Conservation (phyloP, 2,797 vertebrate species). For the Hyperoplus lanceolatus region DNA sequence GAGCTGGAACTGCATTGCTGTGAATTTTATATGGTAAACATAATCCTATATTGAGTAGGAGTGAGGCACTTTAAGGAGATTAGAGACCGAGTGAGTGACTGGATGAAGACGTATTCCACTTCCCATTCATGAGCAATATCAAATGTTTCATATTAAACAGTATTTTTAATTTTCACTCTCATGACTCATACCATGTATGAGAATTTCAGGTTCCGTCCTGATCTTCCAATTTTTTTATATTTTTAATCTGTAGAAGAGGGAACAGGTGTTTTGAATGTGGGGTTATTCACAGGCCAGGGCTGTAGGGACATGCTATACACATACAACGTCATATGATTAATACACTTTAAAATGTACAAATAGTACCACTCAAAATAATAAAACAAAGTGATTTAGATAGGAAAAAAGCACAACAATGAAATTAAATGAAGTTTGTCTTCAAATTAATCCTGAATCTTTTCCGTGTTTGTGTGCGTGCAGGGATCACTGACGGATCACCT, state of each 20-base stretch:
- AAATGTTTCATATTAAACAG: not conserved
- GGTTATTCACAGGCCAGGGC: not conserved
- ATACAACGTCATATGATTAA: not conserved
- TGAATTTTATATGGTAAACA: conserved; percentile 47
- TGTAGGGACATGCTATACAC: not conserved
- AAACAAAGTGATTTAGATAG: not conserved
- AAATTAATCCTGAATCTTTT: conserved; percentile 16
- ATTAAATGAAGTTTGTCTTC: not conserved
- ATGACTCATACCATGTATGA: not conserved
- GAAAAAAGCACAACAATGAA: not conserved
- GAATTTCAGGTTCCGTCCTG: conserved; percentile 3
- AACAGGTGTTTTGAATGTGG: not conserved
- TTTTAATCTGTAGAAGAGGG: not conserved
- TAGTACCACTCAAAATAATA: no score
- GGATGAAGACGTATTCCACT: conserved; percentile 33
- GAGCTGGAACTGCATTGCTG: conserved; percentile 32
- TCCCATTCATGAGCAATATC: conserved; percentile 31
- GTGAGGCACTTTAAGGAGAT: conserved; percentile 61
- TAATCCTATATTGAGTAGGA: conserved; percentile 61
- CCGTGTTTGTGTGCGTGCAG: conserved; percentile 72
- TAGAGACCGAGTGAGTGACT: conserved; percentile 45
- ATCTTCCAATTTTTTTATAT: not conserved
- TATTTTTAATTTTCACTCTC: not conserved
- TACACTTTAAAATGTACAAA: not conserved
- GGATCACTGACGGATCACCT: conserved; percentile 97